A percentile compares a stretch with the other conserved stretches of the same genome.
These are phyloP conservation scores for Pontoporia blainvillei DNA, from an alignment of 2,113 vertebrate species.

Conservation along the genomic window DNA sequence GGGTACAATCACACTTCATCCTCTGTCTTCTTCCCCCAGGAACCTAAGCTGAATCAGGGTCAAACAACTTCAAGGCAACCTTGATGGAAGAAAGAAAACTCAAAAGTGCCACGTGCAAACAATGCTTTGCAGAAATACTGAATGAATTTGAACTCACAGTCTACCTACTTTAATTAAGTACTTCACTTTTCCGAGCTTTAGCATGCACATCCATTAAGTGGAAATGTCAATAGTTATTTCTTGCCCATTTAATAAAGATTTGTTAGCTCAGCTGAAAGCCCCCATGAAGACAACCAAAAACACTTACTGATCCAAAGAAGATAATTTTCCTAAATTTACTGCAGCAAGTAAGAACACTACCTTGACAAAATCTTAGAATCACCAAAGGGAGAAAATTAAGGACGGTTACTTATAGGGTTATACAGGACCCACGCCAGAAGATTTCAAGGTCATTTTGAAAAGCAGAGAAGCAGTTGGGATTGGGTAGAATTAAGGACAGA, in stretches of 20 bases:
- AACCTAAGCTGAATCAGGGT: background rate
- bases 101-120: background rate
- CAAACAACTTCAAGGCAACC: background rate
- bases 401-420: background rate
- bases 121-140: background rate
- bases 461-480: background rate
- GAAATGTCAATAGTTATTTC: background rate
- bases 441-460: background rate
- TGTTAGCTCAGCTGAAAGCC: background rate
- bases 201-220: background rate
- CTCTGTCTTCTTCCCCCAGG: background rate
- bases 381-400: background rate
- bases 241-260: background rate
- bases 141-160: background rate
- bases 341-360: background rate
- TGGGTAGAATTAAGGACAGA: background rate
- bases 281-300: background rate
- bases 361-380: background rate
- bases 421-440: background rate
- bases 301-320: background rate
- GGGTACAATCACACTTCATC: background rate
- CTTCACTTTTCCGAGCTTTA: background rate
- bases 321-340: background rate
- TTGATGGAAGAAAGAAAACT: background rate
- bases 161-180: background rate